phyloP scores from a whole-genome alignment of 2,797 vertebrate species.

The Pagetopsis macropterus region DNA sequence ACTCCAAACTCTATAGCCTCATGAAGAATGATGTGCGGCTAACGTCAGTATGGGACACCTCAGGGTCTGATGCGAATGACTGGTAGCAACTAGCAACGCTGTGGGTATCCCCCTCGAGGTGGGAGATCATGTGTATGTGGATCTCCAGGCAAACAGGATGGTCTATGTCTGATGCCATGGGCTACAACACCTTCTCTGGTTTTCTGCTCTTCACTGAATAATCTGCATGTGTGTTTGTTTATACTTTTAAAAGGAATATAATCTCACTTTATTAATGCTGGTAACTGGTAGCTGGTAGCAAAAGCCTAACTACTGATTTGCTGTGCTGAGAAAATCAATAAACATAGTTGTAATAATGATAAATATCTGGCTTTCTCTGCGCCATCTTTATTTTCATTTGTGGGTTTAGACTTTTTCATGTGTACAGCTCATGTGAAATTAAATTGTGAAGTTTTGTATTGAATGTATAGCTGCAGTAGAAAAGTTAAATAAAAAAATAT shows the following conservation, averaged over 20 bases:
- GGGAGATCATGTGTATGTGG: slow-evolving; percentile 64
- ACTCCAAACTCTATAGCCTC: slow-evolving; percentile 60
- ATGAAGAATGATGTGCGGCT: slow-evolving; percentile 57
- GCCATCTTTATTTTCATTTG: background rate
- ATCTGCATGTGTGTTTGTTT: background rate
- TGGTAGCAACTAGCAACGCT: slow-evolving; percentile 60
- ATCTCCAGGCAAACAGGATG: slow-evolving; percentile 36
- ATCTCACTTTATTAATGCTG: background rate
- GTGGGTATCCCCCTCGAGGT: slow-evolving; percentile 63
- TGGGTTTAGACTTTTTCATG: background rate
- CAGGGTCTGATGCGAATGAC: slow-evolving; percentile 38
- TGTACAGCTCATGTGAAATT: background rate
- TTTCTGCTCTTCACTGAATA: slow-evolving; percentile 67
- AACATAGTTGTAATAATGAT: background rate
- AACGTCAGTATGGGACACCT: slow-evolving; percentile 58
- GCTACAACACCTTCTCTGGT: slow-evolving; percentile 72
- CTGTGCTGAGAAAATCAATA: too few species aligned
- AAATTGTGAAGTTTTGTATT: background rate
- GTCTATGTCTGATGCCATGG: slow-evolving; percentile 30
- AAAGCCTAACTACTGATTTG: background rate
- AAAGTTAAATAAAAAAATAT: background rate
- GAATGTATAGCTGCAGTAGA: background rate
- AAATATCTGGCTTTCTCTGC: background rate
- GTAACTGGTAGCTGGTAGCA: background rate
- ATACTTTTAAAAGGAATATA: background rate